Evolutionary conservation across 2,888 invertebrate genomes (phyloP), one percentile per base, ranked within the genome.

Genomic region (Ectemnius cavifrons): DNA sequence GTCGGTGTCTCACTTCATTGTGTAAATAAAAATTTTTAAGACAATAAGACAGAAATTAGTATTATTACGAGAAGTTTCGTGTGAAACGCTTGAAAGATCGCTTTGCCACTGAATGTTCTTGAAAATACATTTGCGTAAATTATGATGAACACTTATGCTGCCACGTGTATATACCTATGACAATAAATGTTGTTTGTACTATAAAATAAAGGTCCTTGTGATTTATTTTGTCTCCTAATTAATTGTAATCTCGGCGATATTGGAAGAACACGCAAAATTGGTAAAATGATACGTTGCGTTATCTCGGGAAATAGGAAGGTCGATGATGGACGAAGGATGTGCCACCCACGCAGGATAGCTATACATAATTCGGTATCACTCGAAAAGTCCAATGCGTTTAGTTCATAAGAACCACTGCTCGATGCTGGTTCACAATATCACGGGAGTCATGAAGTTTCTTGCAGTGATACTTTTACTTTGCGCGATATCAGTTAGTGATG

Each of bases 181-280:
- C 83, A 84, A 84, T 84, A 84, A 84, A 84, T 78, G 82, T 83
- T 83, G 83, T 83, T 84, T 83, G 63, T 82, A 79, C 61, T 68
- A 79, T 65, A 60, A 60, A 3, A 16, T 2, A 2, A 13, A 60
- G 4, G 45, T 6, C 14, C 14, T 61, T 37, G 6, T 20, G 0
- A 23, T 20, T 49, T 37, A 6, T 8, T 62, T 47, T 20, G 1
- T 18, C 37, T 14, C 23, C 60, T 14, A 6, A 20, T 16, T 62
- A 16, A 16, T 13, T n/a, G 4, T 46, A 37, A 60, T 28, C 60
- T 52, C 16, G 16, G 52, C 52, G 37, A 52, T 16, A 52, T 52
- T 52, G 16, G 16, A 11, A 52, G 16, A 4, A 11, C 16, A 49
- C 23, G 11, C 5, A 37, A 57, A 28, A 28, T 64, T 11, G 23